Conservation (phyloP, 2,113 vertebrate genomes). For the Epinephelus cyanopodus region DNA sequence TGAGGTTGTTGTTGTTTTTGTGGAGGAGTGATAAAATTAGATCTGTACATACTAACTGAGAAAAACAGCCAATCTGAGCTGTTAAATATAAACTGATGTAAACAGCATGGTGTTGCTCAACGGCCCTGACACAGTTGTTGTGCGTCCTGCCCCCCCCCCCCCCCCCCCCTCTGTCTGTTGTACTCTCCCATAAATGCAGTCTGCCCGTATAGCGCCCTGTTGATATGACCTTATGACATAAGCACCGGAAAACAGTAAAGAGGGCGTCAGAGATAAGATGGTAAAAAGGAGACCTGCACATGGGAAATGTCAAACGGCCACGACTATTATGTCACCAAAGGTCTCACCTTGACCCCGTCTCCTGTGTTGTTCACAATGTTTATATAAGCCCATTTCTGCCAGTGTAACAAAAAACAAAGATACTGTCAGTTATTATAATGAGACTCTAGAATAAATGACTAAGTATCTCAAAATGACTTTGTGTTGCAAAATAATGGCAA, state of each 20-base stretch:
- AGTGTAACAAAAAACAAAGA: no score
- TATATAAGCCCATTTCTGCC: no score
- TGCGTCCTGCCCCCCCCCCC: neutral
- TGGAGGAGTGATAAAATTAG: neutral
- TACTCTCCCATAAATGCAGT: neutral
- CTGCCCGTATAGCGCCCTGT: neutral
- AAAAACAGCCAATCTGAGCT: conserved; percentile 5
- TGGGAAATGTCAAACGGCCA: conserved; percentile 2
- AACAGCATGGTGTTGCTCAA: conserved; percentile 50
- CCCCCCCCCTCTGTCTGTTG: neutral
- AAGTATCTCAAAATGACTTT: no score
- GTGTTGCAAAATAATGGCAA: no score
- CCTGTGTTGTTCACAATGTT: neutral
- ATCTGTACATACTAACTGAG: neutral
- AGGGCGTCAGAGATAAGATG: conserved; percentile 24
- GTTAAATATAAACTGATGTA: conserved; percentile 12
- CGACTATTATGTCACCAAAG: conserved; percentile 37
- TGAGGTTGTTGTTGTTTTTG: neutral
- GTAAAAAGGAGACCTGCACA: conserved; percentile 9
- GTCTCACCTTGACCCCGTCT: neutral
- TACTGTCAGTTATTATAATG: no score
- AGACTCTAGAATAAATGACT: no score
- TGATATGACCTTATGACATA: conserved; percentile 29
- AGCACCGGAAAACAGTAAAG: conserved; percentile 29
- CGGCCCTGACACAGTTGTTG: conserved; percentile 18